Base-by-base conservation (phyloP, 2,888 invertebrate genomes). In the Scaptomyza caliginosa region DNA sequence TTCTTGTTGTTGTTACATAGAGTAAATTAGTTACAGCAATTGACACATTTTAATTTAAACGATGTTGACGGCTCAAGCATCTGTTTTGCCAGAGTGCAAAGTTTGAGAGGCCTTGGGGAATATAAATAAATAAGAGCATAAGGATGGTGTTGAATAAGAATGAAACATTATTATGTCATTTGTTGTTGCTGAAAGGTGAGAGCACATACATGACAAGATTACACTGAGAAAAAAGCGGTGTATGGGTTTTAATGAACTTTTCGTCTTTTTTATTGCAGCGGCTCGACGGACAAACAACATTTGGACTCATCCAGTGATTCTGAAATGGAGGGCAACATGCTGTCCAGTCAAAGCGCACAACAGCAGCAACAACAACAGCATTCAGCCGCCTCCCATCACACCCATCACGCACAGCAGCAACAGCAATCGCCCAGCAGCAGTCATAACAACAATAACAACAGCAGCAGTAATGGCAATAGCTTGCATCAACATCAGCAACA, bases 251-350 rank as follows among this genome's bases (percentile, higher is more conserved):
- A n/a, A n/a, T n/a, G n/a, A n/a, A n/a, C n/a, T n/a, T n/a, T n/a
- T n/a, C n/a, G n/a, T 28, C 13, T 6, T 8, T 49, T 16, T 49
- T 1, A 28, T 42, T 72, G 45, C 56, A 91, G 91, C 71, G 91
- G 92, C 67, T 91, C 90, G n/a, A 91, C 91, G 52, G 92, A 92
- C 67, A 92, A 92, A 63, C 92, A 92, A 58, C 91, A 91, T 73
- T 78, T 92, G 71, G 92, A 92, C 75, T 90, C 92, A 64, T 92
- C 92, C 43, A 91, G 91, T 83, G 92, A 92, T 81, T 92, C 92
- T 8, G 92, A 92, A 88, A 91, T 92, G 88, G 92, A 92, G 75
- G 89, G 91, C 69, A 88, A 88, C 64, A 83, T 91, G 80, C 65
- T 91, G 65, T 89, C 90, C 84, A 89, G 85, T 60, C 90, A 89